phyloP scores from a whole-genome alignment of 2,888 invertebrate genomes.

The Eudemis profundana region DNA sequence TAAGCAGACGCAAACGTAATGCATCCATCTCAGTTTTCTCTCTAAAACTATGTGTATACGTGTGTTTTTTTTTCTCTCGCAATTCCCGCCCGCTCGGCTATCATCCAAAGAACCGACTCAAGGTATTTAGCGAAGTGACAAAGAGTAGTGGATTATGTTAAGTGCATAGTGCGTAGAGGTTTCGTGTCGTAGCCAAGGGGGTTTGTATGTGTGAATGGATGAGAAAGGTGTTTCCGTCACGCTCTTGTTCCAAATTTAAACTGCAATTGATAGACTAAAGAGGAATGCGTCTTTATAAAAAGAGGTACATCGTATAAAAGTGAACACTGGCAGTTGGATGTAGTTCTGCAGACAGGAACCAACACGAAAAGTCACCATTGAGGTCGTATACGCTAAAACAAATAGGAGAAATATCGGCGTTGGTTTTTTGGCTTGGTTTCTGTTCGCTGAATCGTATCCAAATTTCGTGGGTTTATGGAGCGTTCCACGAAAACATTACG shows the following conservation, averaged over 20 bases:
- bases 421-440: no score
- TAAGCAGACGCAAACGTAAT: conserved; percentile 82
- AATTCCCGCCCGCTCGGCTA: conserved; percentile 87
- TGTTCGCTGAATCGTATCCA: no score
- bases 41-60: conserved; percentile 87
- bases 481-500: no score
- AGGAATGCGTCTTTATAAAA: no score
- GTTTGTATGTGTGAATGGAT: conserved; percentile 75
- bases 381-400: no score
- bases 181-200: conserved; percentile 85
- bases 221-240: conserved; percentile 68
- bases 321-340: no score
- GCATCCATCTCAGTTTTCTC: conserved; percentile 79
- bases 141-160: conserved; percentile 74
- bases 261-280: no score
- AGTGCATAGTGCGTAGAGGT: conserved; percentile 80
- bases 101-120: conserved; percentile 85
- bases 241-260: conserved; percentile 15
- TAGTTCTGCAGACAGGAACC: no score
- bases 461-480: no score
- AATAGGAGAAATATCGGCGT: no score
- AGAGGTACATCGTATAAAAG: no score
- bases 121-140: conserved; percentile 75
- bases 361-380: no score
- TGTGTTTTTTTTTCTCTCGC: conserved; percentile 90